Base-by-base conservation (phyloP, 1,140 invertebrate species). In the Tribolium madens region DNA sequence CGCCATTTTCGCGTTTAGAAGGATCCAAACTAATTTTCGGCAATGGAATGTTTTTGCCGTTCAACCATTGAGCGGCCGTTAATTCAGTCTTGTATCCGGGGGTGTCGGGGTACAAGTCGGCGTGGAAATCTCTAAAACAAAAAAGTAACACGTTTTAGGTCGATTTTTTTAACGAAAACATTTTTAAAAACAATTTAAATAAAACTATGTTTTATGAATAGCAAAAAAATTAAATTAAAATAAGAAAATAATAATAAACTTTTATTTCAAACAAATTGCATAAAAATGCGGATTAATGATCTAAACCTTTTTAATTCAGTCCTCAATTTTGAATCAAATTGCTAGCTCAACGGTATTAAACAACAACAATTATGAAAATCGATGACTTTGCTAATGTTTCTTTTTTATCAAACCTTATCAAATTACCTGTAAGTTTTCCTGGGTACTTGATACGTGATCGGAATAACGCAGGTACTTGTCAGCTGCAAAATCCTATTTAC, bases 61-160 rank as follows among this genome's bases (percentile, higher is more conserved):
- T 89, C 9, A 95, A 87, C 96, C 96, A 97, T 79, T 94, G 91
- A 48, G 90, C 87, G 13, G 93, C 91, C 48, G 90, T 91, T 77
- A 96, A 87, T 73, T 93, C 91, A 0, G 95, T 93, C 75, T 93
- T 89, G 33, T 90, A 91, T 18, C 94, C 94, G 42, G 88, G 85
- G 6, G 96, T 98, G 46, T 97, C 95, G 0, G 96, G 96, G 87
- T 95, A 98, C 64, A 98, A 87, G 85, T 98, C 96, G 3, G 92
- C 91, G 87, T 98, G 96, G 85, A 96, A 98, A 79, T 98, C 96
- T 82, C 95, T 90, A 85, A 96, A 97, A n/a, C 93, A n/a, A n/a
- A 94, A 95, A 85, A 2, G 87, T 84, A 82, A 79, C 79, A 73
- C 6, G 6, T 31, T 2, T 31, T 3, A 31, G 6, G n/a, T n/a